A percentile compares a stretch with the other conserved stretches of the same genome.
These are phyloP conservation scores for Stigmatopora nigra DNA, from an alignment of 2,113 vertebrate genomes.

Conservation along the genomic window DNA sequence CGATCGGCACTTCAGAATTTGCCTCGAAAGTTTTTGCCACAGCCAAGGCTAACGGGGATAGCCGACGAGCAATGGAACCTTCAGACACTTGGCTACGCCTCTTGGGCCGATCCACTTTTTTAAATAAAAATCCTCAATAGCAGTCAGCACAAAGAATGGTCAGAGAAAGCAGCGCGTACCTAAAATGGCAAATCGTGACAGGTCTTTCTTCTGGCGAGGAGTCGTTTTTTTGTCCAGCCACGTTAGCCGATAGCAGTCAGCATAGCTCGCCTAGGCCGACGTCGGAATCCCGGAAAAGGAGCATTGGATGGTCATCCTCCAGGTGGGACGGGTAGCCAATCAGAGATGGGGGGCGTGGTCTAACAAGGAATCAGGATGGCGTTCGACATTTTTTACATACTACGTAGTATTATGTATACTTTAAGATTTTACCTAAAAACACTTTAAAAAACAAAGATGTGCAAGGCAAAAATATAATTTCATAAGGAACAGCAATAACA, in stretches of 20 bases:
- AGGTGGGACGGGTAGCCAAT: constrained; percentile 54
- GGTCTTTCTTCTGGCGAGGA: constrained; percentile 24
- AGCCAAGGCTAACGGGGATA: constrained; percentile 44
- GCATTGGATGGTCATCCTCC: constrained; percentile 17
- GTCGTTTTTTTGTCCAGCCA: constrained; percentile 44
- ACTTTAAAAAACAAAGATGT: no score
- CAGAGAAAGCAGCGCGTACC: constrained; percentile 17
- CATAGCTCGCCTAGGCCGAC: constrained; percentile 61
- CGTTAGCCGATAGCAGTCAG: constrained; percentile 45
- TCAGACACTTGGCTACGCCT: constrained; percentile 1
- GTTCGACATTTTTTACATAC: no score
- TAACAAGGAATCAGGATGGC: neutral
- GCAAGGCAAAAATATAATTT: no score
- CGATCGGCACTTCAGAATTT: neutral
- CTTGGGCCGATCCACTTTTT: neutral
- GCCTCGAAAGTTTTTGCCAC: constrained; percentile 55
- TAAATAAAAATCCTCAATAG: neutral
- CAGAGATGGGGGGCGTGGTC: constrained; percentile 29
- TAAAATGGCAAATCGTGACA: neutral
- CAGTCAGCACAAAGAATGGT: neutral
- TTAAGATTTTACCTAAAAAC: no score
- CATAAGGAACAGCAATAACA: no score
- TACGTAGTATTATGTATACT: no score
- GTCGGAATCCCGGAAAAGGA: constrained; percentile 65
- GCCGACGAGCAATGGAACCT: constrained; percentile 34